phyloP scores from a whole-genome alignment of 1,140 invertebrate species.

The Andrena cerasifolii region DNA sequence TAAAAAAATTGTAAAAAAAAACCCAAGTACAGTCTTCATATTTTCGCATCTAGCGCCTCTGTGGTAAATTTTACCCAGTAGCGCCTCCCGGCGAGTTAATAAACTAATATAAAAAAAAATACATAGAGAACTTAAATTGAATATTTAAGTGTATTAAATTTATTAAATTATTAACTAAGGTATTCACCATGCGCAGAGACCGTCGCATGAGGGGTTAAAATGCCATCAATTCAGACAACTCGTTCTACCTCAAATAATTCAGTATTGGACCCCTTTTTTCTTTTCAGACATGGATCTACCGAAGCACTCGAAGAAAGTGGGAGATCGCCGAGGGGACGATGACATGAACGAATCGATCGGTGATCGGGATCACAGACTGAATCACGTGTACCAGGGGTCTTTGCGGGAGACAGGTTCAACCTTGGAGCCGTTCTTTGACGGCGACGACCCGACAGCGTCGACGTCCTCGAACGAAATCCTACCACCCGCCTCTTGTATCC shows the following conservation, averaged over 20 bases:
- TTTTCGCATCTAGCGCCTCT: too few species aligned
- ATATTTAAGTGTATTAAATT: too few species aligned
- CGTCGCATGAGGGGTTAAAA: too few species aligned
- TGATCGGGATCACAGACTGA: constrained; percentile 71
- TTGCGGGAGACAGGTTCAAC: constrained; percentile 75
- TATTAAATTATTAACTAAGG: too few species aligned
- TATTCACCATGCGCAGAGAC: too few species aligned
- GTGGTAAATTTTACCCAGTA: too few species aligned
- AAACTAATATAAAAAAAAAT: too few species aligned
- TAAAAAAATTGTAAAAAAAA: too few species aligned
- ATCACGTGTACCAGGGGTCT: constrained; percentile 75
- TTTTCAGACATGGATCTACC: constrained; percentile 71
- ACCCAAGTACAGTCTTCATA: too few species aligned
- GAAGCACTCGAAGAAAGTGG: constrained; percentile 69
- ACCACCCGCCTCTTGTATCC: constrained; percentile 38
- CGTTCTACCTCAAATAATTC: neutral
- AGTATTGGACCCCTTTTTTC: neutral
- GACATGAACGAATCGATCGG: constrained; percentile 56
- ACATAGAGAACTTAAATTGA: too few species aligned
- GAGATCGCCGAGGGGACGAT: constrained; percentile 57
- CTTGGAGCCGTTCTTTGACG: constrained; percentile 60
- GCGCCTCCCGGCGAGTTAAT: too few species aligned
- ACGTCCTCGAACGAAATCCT: constrained; percentile 43
- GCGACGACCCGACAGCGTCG: constrained; percentile 44
- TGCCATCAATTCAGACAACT: neutral